A percentile compares a stretch with the other conserved stretches of the same genome.
Conservation (phyloP, 2,888 invertebrate genomes). For the Pseudococcus longispinus region DNA sequence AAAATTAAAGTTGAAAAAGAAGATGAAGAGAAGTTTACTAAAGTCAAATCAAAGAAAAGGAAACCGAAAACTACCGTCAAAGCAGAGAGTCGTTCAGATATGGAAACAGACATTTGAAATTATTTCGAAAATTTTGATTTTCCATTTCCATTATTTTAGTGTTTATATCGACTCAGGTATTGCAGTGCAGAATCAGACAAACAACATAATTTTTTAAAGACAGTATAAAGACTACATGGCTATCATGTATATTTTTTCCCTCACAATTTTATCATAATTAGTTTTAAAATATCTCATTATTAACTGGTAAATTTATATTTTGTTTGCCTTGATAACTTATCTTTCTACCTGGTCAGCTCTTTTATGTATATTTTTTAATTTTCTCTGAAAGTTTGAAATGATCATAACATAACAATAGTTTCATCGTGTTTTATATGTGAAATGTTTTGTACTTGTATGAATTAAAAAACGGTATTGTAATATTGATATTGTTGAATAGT, state of each 20-base stretch:
- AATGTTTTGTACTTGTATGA: background rate
- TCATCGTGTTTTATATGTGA: background rate
- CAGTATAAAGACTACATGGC: background rate
- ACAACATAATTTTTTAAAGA: background rate
- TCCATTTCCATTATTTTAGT: background rate
- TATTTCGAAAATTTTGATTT: background rate
- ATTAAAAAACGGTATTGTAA: background rate
- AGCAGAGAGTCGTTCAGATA: background rate
- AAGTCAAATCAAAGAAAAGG: slow-evolving; percentile 12
- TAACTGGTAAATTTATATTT: background rate
- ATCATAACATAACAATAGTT: background rate
- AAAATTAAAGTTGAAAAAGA: background rate
- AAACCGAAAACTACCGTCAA: background rate
- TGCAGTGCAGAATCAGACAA: too few relatives aligned
- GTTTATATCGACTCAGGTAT: background rate
- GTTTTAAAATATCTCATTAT: background rate
- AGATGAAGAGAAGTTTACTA: background rate
- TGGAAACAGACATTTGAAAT: background rate
- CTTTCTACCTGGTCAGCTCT: background rate
- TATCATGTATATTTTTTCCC: background rate
- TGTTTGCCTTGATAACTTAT: background rate
- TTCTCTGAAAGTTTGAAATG: too few relatives aligned
- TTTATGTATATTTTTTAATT: too few relatives aligned
- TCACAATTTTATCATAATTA: background rate
- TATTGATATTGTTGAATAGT: too few relatives aligned